phyloP scores from a whole-genome alignment of 1,140 invertebrate genomes.

The Drosophila simulans region DNA sequence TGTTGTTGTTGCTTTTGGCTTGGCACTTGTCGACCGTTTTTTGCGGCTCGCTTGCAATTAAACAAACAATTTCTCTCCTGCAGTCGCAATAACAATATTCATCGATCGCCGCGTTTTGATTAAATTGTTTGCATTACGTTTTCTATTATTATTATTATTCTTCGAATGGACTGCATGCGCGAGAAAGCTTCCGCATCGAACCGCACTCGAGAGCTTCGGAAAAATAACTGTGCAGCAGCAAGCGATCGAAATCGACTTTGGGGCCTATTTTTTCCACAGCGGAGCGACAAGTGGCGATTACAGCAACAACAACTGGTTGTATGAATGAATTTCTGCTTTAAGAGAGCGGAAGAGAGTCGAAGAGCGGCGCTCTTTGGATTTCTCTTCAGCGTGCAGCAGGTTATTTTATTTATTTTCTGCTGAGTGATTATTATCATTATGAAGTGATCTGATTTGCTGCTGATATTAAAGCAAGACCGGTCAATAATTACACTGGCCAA shows the following conservation, averaged over 20 bases:
- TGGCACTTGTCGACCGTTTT: slow-evolving; percentile 66
- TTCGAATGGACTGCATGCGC: slow-evolving; percentile 32
- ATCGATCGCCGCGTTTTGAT: slow-evolving; percentile 79
- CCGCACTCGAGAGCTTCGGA: slow-evolving; percentile 69
- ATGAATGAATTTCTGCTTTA: slow-evolving; percentile 74
- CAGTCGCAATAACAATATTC: slow-evolving; percentile 59
- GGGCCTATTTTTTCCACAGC: slow-evolving; percentile 4
- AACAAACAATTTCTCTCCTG: slow-evolving; percentile 45
- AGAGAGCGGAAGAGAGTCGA: slow-evolving; percentile 31
- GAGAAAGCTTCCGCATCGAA: slow-evolving; percentile 45
- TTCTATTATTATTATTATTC: slow-evolving; percentile 74
- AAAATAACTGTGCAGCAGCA: slow-evolving; percentile 59
- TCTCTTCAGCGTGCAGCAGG: slow-evolving; percentile 54
- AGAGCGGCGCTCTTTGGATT: not conserved
- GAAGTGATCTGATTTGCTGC: slow-evolving; percentile 53
- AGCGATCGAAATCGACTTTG: slow-evolving; percentile 23
- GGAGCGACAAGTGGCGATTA: slow-evolving; percentile 47
- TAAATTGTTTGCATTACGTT: slow-evolving; percentile 83
- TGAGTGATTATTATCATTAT: slow-evolving; percentile 66
- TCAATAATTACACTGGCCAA: slow-evolving; percentile 37
- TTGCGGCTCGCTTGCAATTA: slow-evolving; percentile 44
- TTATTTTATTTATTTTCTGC: slow-evolving; percentile 38
- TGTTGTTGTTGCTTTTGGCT: not conserved
- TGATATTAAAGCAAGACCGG: slow-evolving; percentile 51
- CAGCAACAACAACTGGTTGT: slow-evolving; percentile 32